Evolutionary conservation across 2,888 invertebrate species (phyloP).

Genomic region (Scelioninae gen. 2): DNA sequence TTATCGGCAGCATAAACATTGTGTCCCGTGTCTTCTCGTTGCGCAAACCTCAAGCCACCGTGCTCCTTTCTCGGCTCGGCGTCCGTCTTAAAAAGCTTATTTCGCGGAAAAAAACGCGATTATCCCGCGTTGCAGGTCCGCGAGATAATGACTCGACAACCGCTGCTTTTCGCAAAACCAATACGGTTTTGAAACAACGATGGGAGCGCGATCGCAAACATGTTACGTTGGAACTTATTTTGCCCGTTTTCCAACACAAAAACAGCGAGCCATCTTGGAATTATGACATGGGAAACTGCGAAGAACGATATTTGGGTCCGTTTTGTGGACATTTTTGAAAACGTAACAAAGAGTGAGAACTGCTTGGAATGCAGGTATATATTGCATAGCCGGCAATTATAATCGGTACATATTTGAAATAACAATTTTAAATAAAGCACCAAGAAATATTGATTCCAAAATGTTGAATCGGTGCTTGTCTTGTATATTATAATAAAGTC

Average conservation of each 20-base stretch:
- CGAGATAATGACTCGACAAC: slow-evolving; percentile 49
- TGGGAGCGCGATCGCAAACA: slow-evolving; percentile 41
- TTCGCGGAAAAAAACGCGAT: slow-evolving; percentile 50
- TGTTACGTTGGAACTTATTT: slow-evolving; percentile 24
- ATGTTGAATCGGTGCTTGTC: too few species aligned
- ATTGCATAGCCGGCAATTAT: too few species aligned
- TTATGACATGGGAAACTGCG: too few species aligned
- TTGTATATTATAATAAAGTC: too few species aligned
- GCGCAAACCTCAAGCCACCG: slow-evolving; percentile 44
- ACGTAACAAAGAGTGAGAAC: too few species aligned
- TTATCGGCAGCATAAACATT: slow-evolving; percentile 50
- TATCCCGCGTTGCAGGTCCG: slow-evolving; percentile 42
- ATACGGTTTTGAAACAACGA: slow-evolving; percentile 46
- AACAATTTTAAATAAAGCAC: too few species aligned
- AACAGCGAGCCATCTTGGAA: slow-evolving; percentile 20
- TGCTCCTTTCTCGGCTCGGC: slow-evolving; percentile 34
- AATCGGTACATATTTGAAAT: too few species aligned
- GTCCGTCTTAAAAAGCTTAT: slow-evolving; percentile 37
- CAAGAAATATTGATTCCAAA: too few species aligned
- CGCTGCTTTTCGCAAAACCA: slow-evolving; percentile 45
- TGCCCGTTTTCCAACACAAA: slow-evolving; percentile 20
- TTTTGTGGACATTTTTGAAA: too few species aligned
- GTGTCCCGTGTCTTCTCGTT: slow-evolving; percentile 48
- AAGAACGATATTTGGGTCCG: too few species aligned
- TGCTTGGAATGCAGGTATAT: too few species aligned